Evolutionary conservation across 2,113 vertebrate genomes (phyloP).

Genomic region (Protobothrops flavoviridis): DNA sequence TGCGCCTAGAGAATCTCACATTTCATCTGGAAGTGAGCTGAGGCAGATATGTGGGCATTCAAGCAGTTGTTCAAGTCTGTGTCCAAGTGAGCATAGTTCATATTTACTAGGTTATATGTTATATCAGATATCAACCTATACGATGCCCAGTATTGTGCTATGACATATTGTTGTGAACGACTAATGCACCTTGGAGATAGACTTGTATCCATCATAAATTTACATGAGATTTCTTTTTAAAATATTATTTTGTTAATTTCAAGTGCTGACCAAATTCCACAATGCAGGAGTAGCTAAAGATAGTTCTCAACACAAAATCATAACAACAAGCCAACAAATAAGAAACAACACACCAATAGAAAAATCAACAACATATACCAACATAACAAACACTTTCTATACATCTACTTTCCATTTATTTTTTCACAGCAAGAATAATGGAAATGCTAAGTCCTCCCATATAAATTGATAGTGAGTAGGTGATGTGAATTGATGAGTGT

Average conservation of each 20-base stretch:
- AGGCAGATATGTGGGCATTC: neutral
- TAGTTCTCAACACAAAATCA: neutral
- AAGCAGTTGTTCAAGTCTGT: neutral
- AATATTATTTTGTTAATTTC: neutral
- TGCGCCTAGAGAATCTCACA: neutral
- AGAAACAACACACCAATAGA: neutral
- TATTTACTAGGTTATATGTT: neutral
- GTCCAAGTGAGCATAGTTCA: neutral
- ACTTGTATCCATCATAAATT: neutral
- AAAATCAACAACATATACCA: neutral
- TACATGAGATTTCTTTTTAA: neutral
- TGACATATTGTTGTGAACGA: conserved; percentile 28
- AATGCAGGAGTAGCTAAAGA: neutral
- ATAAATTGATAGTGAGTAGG: neutral
- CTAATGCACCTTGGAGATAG: neutral
- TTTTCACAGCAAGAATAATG: neutral
- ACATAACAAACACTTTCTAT: neutral
- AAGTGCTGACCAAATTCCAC: neutral
- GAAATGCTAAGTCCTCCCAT: neutral
- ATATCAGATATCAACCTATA: neutral
- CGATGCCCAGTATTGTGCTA: neutral
- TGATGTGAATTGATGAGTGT: neutral
- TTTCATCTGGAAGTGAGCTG: neutral
- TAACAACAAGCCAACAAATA: neutral
- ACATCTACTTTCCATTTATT: neutral